phyloP scores from a whole-genome alignment of 2,797 vertebrate species.

The Percopsis omiscomaycus region DNA sequence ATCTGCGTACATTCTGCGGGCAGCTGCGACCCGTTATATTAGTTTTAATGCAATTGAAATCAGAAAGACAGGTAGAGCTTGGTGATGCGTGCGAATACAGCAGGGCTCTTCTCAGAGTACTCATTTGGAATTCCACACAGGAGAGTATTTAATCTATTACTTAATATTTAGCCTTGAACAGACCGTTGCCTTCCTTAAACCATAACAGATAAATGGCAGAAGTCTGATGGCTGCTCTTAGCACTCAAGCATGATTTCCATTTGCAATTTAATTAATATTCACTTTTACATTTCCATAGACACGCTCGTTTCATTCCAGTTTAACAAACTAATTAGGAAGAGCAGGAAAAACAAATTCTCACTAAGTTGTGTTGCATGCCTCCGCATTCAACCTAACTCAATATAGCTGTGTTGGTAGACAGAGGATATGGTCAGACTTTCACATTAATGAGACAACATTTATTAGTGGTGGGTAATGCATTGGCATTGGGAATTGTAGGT shows the following conservation, averaged over 20 bases:
- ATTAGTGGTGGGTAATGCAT: not conserved
- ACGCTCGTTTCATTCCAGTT: constrained; percentile 59
- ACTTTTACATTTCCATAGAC: constrained; percentile 65
- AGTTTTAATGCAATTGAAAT: constrained; percentile 34
- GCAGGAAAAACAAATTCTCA: constrained; percentile 64
- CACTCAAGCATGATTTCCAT: constrained; percentile 55
- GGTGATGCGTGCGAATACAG: not conserved
- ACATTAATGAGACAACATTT: constrained; percentile 1
- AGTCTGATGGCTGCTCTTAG: constrained; percentile 35
- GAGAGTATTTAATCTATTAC: not conserved
- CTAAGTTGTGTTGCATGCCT: constrained; percentile 58
- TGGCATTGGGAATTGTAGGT: not conserved
- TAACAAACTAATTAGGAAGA: constrained; percentile 70
- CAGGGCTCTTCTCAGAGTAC: not conserved
- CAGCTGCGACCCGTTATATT: not conserved
- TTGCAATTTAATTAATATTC: constrained; percentile 72
- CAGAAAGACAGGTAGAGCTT: constrained; percentile 13
- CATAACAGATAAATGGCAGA: constrained; percentile 23
- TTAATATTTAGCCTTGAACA: constrained; percentile 4
- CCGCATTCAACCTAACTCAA: constrained; percentile 54
- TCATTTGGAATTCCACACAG: not conserved
- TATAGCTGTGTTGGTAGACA: constrained; percentile 27
- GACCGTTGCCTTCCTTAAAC: constrained; percentile 28
- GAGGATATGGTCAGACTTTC: not conserved
- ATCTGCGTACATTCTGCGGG: not conserved